Evolutionary conservation across 1,140 invertebrate genomes (phyloP).

Genomic region (Bombyx mori): ASM3026992v2 NC_085125.1:8304501-8305000

Average conservation of each 20-base stretch:
- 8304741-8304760: constrained; percentile 17
- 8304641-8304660: constrained; percentile 14
- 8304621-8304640: constrained; percentile 53
- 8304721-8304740: constrained; percentile 18
- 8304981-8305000: too few relatives aligned
- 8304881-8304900: too few relatives aligned
- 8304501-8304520: too few relatives aligned
- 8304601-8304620: constrained; percentile 27
- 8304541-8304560: too few relatives aligned
- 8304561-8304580: not conserved
- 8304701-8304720: constrained; percentile 15
- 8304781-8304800: constrained; percentile 4
- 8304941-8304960: too few relatives aligned
- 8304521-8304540: too few relatives aligned
- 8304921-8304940: too few relatives aligned
- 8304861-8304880: too few relatives aligned
- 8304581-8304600: constrained; percentile 16
- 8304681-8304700: constrained; percentile 9
- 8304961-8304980: too few relatives aligned
- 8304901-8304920: too few relatives aligned
- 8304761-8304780: constrained; percentile 6
- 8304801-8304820: constrained; percentile 15
- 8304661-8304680: constrained; percentile 3
- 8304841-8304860: too few relatives aligned
- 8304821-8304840: constrained; percentile 11